Evolutionary conservation across 2,888 invertebrate genomes (phyloP), one percentile per base, ranked within the genome.

Genomic region (Rosalia funebris): DNA sequence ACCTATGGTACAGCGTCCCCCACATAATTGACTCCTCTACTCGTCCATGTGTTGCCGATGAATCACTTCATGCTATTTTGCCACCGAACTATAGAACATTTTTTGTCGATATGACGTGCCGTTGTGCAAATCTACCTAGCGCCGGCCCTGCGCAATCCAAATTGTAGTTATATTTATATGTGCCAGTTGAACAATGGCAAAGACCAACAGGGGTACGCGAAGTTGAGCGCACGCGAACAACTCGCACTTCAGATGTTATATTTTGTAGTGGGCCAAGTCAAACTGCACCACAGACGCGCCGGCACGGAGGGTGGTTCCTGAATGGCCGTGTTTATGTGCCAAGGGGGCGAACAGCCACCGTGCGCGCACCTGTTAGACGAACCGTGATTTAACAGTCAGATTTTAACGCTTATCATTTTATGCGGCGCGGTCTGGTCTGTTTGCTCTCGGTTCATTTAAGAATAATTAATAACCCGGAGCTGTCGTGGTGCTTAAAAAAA

Each of bases 231-330:
- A 73, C 72, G 68, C 72, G 71, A 72, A 71, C 74, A 71, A 71
- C 70, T 63, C 68, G 66, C 72, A 77, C 77, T 77, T 76, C 75
- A 76, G 71, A 72, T 77, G 75, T 75, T 75, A 75, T 75, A 70
- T 72, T 76, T 75, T 77, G 73, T 77, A 77, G 76, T 75, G 75
- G 69, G 65, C 70, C 73, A 63, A 77, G 75, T 76, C 75, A 77
- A 77, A 75, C 73, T 73, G 73, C 68, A 66, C 71, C 71, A 66
- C 71, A 66, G 60, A 60, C 57, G 58, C 20, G 34, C 48, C 36
- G 63, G 57, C 45, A 45, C 57, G 68, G 67, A 70, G 70, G 70
- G 69, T 67, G 65, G 60, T 48, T 45, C 60, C 58, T 71, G 73
- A 72, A 72, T 71, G 66, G 70, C 63, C 59, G 66, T 73, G 72